Percentiles rank a stretch among this genome's conserved stretches.
phyloP scores from a whole-genome alignment of 2,113 vertebrate species.

The Empidonax traillii region DNA sequence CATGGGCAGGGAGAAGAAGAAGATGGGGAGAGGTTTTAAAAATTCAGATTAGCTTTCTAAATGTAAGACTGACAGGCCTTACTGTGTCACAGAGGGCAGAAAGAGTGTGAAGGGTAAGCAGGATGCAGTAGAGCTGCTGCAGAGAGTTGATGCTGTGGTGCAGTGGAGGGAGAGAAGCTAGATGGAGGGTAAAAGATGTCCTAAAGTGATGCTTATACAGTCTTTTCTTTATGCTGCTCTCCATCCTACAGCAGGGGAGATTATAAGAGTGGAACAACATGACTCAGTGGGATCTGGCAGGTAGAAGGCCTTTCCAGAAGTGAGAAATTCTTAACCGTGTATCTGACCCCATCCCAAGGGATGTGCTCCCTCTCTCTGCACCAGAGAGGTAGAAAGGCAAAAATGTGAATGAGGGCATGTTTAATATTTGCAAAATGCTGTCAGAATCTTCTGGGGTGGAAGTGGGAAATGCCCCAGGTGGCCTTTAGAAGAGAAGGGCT shows the following conservation, averaged over 20 bases:
- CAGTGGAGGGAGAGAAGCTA: neutral
- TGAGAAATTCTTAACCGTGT: neutral
- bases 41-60: neutral
- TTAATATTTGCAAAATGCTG: neutral
- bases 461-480: neutral
- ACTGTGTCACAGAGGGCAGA: neutral
- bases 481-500: neutral
- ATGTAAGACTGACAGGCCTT: neutral
- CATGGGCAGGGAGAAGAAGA: neutral
- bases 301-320: neutral
- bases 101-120: neutral
- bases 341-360: neutral
- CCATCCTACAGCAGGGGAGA: neutral
- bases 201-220: neutral
- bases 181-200: neutral
- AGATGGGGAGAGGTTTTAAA: neutral
- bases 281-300: neutral
- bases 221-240: neutral
- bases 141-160: neutral
- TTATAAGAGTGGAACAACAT: neutral
- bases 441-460: neutral
- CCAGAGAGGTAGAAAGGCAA: neutral
- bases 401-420: accelerated
- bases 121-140: neutral
- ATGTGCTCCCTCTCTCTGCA: neutral